phyloP scores from a whole-genome alignment of 2,888 invertebrate species.

The Ichneumoninae sp. region DNA sequence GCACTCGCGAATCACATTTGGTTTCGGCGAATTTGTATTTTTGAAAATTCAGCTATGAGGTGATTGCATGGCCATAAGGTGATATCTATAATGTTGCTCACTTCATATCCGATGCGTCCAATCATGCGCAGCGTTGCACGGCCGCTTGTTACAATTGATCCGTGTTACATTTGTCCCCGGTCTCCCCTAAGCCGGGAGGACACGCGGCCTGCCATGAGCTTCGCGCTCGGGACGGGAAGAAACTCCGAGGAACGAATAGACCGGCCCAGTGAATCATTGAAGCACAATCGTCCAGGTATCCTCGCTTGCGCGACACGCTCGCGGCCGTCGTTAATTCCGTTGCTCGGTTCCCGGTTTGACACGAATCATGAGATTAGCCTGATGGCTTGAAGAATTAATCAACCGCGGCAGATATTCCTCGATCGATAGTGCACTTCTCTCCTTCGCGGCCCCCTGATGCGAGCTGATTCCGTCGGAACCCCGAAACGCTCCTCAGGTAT shows the following conservation, averaged over 20 bases:
- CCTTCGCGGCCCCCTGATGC: constrained; percentile 10
- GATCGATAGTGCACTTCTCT: constrained; percentile 32
- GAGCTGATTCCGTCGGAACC: constrained; percentile 1
- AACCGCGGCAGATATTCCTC: constrained; percentile 17
- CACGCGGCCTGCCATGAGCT: too few species aligned
- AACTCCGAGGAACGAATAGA: background rate
- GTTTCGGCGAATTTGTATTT: too few species aligned
- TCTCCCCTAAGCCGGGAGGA: too few species aligned
- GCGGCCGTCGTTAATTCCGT: background rate
- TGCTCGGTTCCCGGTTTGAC: constrained; percentile 11
- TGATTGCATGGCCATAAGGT: too few species aligned
- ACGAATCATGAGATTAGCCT: constrained; percentile 8
- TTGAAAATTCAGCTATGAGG: too few species aligned
- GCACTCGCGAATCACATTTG: too few species aligned
- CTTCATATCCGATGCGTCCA: too few species aligned
- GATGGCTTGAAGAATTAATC: constrained; percentile 17
- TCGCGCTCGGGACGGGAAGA: background rate
- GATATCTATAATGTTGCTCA: too few species aligned
- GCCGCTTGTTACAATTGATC: too few species aligned
- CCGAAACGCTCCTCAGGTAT: background rate
- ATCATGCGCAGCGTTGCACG: too few species aligned
- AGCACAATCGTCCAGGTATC: background rate
- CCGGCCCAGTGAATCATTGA: background rate
- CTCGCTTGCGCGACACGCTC: background rate
- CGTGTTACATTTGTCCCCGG: too few species aligned